These are phyloP conservation scores for Alfaro cultratus DNA, from an alignment of 2,797 vertebrate species.

Conservation along the genomic window DNA sequence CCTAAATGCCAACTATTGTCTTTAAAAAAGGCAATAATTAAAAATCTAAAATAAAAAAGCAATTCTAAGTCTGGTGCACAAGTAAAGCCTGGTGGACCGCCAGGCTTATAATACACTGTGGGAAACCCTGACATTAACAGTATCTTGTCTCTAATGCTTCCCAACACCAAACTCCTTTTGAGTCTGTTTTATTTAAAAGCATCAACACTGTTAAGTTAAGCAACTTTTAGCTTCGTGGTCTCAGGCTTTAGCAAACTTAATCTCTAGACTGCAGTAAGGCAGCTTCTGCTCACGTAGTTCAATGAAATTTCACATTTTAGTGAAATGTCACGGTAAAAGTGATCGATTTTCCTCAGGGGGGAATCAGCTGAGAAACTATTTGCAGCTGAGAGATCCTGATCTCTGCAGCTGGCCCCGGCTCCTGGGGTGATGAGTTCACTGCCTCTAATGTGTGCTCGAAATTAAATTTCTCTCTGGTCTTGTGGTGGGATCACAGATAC, in stretches of 20 bases:
- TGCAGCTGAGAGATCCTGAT: background rate
- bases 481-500: background rate
- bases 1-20: too few species aligned
- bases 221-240: background rate
- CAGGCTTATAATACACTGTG: too few species aligned
- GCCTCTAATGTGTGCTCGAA: background rate
- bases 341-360: background rate
- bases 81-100: too few species aligned
- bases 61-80: too few species aligned
- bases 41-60: too few species aligned
- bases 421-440: background rate
- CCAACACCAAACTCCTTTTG: background rate
- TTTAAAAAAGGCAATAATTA: too few species aligned
- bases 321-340: background rate
- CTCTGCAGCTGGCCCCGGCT: background rate
- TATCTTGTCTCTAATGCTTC: background rate
- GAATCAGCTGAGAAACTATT: background rate
- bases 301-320: background rate
- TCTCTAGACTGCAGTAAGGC: slow-evolving; percentile 11
- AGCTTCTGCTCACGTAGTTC: background rate
- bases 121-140: background rate
- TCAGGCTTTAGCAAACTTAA: background rate
- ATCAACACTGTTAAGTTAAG: background rate
- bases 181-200: background rate
- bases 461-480: slow-evolving; percentile 1